Evolutionary conservation across 2,797 vertebrate species (phyloP).

Genomic region (Tokudaia tokunoshimensis): DNA sequence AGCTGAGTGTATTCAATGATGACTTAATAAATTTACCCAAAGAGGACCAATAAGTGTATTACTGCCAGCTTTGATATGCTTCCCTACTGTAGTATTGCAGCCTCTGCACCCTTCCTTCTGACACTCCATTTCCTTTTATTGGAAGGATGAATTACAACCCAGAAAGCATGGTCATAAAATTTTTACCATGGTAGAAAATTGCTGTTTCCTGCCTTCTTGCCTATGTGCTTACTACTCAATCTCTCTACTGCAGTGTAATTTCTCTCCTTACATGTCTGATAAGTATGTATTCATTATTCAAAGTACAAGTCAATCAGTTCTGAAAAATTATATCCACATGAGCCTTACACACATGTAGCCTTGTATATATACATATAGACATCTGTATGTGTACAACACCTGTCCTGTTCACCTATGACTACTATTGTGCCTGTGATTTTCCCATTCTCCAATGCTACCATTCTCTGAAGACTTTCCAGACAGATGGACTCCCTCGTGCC

Average conservation of each 20-base stretch:
- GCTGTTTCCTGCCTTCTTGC: slow-evolving; percentile 1
- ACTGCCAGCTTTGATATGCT: slow-evolving; percentile 35
- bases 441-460: not conserved
- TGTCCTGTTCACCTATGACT: not conserved
- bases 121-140: slow-evolving; percentile 59
- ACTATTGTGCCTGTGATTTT: not conserved
- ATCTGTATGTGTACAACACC: not conserved
- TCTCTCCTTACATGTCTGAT: not conserved
- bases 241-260: not conserved
- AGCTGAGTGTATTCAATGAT: slow-evolving; percentile 1
- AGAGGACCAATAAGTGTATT: slow-evolving; percentile 15
- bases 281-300: slow-evolving; percentile 50
- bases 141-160: slow-evolving; percentile 23
- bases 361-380: not conserved
- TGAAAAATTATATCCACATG: not conserved
- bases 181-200: slow-evolving; percentile 53
- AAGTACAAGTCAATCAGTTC: not conserved
- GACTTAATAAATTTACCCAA: slow-evolving; percentile 4
- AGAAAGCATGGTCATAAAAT: slow-evolving; percentile 48
- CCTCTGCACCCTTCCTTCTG: not conserved
- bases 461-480: not conserved
- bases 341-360: not conserved
- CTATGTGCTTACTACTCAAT: not conserved
- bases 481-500: rapidly evolving
- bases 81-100: not conserved